phyloP scores from a whole-genome alignment of 2,797 vertebrate genomes.

The Typhlichthys eigenmanni region DNA sequence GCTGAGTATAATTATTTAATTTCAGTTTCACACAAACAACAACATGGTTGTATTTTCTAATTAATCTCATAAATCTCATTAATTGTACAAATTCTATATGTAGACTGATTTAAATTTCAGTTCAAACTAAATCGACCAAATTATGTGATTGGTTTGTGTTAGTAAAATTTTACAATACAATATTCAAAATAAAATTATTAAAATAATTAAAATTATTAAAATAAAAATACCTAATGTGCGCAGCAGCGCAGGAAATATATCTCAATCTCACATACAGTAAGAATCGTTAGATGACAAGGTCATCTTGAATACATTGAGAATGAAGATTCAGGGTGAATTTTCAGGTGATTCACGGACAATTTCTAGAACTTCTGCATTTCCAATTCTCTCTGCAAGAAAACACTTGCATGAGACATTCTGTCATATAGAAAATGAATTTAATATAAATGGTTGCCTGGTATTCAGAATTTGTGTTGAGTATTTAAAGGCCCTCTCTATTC shows the following conservation, averaged over 20 bases:
- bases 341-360: constrained; percentile 34
- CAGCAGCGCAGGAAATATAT: too few relatives aligned
- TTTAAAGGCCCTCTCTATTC: too few relatives aligned
- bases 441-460: too few relatives aligned
- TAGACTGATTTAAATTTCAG: too few relatives aligned
- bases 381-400: constrained; percentile 65
- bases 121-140: neutral
- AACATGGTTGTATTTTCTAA: too few relatives aligned
- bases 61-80: neutral
- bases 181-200: neutral
- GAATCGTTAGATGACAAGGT: neutral
- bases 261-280: too few relatives aligned
- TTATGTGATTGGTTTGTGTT: neutral
- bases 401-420: neutral
- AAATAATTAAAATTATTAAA: too few relatives aligned
- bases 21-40: too few relatives aligned
- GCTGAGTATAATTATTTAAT: too few relatives aligned
- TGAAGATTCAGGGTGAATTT: neutral
- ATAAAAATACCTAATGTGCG: neutral
- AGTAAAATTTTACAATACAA: neutral
- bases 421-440: too few relatives aligned
- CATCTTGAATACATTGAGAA: neutral
- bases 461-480: too few relatives aligned
- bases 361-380: constrained; percentile 75
- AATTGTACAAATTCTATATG: neutral